These are phyloP conservation scores for Podarcis siculus DNA, from an alignment of 2,797 vertebrate genomes.

Conservation along the genomic window DNA sequence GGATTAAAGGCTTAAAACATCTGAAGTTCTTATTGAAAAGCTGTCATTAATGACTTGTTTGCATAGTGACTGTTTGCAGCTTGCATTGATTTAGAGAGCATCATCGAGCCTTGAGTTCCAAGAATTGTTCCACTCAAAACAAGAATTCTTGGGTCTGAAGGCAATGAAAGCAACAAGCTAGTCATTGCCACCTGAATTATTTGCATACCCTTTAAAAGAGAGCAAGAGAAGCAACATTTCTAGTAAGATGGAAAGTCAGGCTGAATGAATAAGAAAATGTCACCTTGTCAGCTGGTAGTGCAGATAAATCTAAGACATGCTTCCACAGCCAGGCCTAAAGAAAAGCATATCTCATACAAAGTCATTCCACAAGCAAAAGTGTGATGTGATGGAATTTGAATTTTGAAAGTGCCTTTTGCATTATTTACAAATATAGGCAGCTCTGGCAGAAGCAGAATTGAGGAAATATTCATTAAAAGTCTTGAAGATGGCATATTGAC, in stretches of 20 bases:
- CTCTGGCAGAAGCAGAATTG: conserved; percentile 23
- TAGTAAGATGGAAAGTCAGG: conserved; percentile 21
- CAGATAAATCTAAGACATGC: conserved; percentile 17
- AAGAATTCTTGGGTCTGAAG: background rate
- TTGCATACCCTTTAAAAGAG: conserved; percentile 13
- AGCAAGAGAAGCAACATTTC: background rate
- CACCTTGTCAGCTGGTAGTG: conserved; percentile 40
- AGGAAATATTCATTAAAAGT: background rate
- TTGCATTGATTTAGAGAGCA: background rate
- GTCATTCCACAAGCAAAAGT: conserved; percentile 27
- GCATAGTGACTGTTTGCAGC: conserved; percentile 19
- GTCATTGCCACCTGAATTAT: background rate
- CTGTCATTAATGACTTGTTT: conserved; percentile 47
- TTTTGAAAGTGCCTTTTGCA: conserved; percentile 33
- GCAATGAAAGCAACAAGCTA: conserved; percentile 46
- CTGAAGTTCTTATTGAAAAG: conserved; percentile 41
- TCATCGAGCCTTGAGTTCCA: background rate
- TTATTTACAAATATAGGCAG: conserved; percentile 40
- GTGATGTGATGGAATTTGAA: conserved; percentile 20
- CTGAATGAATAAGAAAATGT: conserved; percentile 29
- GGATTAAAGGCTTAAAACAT: conserved; percentile 52
- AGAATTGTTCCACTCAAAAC: conserved; percentile 26
- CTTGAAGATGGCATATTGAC: background rate
- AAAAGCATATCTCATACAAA: conserved; percentile 18
- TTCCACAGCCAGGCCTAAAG: conserved; percentile 19